Percentiles rank a stretch among this genome's conserved stretches.
phyloP scores from a whole-genome alignment of 1,140 invertebrate species.

The Schlechtendalia chinensis region DNA sequence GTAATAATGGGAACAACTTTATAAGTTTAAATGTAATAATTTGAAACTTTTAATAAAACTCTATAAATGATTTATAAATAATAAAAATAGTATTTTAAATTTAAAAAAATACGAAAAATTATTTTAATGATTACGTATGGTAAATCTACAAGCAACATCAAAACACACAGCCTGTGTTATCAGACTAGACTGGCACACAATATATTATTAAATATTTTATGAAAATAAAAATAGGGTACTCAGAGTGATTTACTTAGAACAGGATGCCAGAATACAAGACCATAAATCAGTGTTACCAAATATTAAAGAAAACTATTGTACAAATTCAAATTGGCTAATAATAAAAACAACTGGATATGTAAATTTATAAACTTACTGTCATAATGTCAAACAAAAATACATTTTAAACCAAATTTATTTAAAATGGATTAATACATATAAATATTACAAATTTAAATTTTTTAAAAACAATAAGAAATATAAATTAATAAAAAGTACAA shows the following conservation, averaged over 20 bases:
- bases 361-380: too few relatives aligned
- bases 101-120: background rate
- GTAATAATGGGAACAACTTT: background rate
- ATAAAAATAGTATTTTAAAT: background rate
- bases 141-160: background rate
- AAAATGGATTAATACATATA: conserved; percentile 7
- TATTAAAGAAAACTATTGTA: too few relatives aligned
- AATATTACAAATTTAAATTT: background rate
- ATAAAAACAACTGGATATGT: too few relatives aligned
- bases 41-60: background rate
- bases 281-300: too few relatives aligned
- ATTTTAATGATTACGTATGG: background rate
- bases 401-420: background rate
- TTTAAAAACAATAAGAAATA: background rate
- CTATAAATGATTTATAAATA: background rate
- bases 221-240: too few relatives aligned
- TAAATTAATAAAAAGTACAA: background rate
- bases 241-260: too few relatives aligned
- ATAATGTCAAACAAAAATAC: too few relatives aligned
- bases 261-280: too few relatives aligned
- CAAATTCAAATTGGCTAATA: too few relatives aligned
- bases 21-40: background rate
- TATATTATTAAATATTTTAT: too few relatives aligned
- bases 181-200: background rate
- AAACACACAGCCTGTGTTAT: background rate